Evolutionary conservation across 2,797 vertebrate genomes (phyloP), one percentile per base, ranked within the genome.

Genomic region (Pteropus rufus): DNA sequence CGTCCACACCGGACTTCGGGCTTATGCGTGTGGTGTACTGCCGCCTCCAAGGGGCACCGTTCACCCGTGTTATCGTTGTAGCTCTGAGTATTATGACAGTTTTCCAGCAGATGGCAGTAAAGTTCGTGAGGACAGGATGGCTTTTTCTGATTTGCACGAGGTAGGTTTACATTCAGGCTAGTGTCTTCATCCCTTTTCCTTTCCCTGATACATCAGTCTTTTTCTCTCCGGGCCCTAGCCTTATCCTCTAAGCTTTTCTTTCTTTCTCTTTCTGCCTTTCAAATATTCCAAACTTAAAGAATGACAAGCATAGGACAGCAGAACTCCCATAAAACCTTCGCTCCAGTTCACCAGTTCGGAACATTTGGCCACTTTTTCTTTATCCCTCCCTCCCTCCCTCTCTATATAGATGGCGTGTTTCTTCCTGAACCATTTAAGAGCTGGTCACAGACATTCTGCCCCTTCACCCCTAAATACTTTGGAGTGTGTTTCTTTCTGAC

Each of bases 41-140:
- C 19, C 31, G 7, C n/a, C 44, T 87, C 34, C 21, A 77, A 76
- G 44, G 75, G 23, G 26, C 41, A 39, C 19, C 39, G 5, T 18
- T 80, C 49, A 46, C 65, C 3, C 1, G 29, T 60, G 70, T 49
- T 62, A 9, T 10, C 54, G 5, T 54, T 58, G 24, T 67, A 62
- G 26, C 2, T 80, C 44, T 83, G 29, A 29, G 10, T 77, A 0
- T n/a, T 84, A n/a, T 3, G 18, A 62, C 60, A 64, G 0, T 54
- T 46, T 80, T 76, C 92, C 94, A 93, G 91, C 62, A 97, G 97
- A 19, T 92, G 90, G 92, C 94, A 94, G 90, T 72, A n/a, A 77
- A 62, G 44, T 34, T 80, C 83, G 0, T 44, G 81, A 85, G 8
- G 26, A 73, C 44, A 54, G 29, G 9, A 29, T 90, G 39, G 7